Evolutionary conservation across 2,888 invertebrate genomes (phyloP).

Genomic region (Megaustenia siamemsis): DNA sequence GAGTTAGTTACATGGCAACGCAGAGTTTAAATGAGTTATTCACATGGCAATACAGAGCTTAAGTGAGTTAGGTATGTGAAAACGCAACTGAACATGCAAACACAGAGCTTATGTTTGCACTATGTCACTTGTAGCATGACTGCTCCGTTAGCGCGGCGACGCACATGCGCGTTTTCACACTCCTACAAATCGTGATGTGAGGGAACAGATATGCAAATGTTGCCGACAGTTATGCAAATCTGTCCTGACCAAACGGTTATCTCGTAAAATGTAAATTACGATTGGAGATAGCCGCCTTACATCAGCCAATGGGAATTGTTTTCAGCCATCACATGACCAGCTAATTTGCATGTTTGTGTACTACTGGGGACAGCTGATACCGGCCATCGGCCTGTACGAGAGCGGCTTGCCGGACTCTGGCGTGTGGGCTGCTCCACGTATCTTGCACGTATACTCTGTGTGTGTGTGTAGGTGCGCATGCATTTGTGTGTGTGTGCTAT

Average conservation of each 20-base stretch:
- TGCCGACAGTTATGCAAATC: constrained; percentile 20
- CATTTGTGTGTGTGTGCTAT: too few relatives aligned
- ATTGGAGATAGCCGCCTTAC: background rate
- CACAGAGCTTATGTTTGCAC: too few relatives aligned
- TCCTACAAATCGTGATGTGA: background rate
- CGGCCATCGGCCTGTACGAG: background rate
- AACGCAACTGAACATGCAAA: too few relatives aligned
- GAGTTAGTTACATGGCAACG: too few relatives aligned
- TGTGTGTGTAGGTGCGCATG: too few relatives aligned
- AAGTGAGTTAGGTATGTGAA: too few relatives aligned
- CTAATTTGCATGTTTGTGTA: background rate
- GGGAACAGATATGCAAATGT: constrained; percentile 27
- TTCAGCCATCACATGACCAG: background rate
- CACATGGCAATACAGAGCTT: too few relatives aligned
- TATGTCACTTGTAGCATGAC: too few relatives aligned
- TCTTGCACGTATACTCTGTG: background rate
- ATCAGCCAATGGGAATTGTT: background rate
- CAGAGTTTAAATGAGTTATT: too few relatives aligned
- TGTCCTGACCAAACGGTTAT: constrained; percentile 9
- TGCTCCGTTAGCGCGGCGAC: too few relatives aligned
- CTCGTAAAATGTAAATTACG: constrained; percentile 13
- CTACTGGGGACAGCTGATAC: constrained; percentile 12
- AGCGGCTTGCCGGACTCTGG: background rate
- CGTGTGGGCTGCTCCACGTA: background rate
- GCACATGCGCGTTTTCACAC: too few relatives aligned